phyloP scores from a whole-genome alignment of 1,140 invertebrate species.

The Heliothis virescens region DNA sequence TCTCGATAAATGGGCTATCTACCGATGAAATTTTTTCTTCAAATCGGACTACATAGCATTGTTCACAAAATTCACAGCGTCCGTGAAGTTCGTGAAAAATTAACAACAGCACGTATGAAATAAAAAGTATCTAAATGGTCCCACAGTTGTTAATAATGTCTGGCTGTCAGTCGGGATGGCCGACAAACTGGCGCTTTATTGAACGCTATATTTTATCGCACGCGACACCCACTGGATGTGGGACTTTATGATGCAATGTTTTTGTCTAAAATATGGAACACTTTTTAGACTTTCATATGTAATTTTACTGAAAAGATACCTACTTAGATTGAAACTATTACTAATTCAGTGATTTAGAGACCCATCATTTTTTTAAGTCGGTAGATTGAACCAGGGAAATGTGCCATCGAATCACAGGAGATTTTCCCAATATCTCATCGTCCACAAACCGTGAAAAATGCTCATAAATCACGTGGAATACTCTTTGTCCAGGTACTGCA shows the following conservation, averaged over 20 bases:
- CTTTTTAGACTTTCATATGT: too few relatives aligned
- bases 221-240: not conserved
- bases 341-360: not conserved
- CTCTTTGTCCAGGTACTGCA: conserved; percentile 3
- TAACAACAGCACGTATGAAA: conserved; percentile 23
- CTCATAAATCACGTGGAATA: conserved; percentile 16
- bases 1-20: too few relatives aligned
- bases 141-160: conserved; percentile 33
- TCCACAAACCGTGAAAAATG: not conserved
- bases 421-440: not conserved
- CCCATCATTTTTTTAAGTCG: too few relatives aligned
- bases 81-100: not conserved
- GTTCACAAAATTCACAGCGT: not conserved
- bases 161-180: not conserved
- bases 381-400: too few relatives aligned
- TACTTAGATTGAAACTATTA: too few relatives aligned
- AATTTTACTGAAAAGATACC: too few relatives aligned
- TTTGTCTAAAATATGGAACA: not conserved
- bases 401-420: too few relatives aligned
- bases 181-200: conserved; percentile 23
- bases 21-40: too few relatives aligned
- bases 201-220: conserved; percentile 33
- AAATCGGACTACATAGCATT: too few relatives aligned
- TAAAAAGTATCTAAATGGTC: conserved; percentile 11
- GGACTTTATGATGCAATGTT: not conserved